Percentiles rank a stretch among this genome's conserved stretches.
These are phyloP conservation scores for Mycetomoellerius zeteki DNA, from an alignment of 1,140 invertebrate genomes.

Conservation along the genomic window DNA sequence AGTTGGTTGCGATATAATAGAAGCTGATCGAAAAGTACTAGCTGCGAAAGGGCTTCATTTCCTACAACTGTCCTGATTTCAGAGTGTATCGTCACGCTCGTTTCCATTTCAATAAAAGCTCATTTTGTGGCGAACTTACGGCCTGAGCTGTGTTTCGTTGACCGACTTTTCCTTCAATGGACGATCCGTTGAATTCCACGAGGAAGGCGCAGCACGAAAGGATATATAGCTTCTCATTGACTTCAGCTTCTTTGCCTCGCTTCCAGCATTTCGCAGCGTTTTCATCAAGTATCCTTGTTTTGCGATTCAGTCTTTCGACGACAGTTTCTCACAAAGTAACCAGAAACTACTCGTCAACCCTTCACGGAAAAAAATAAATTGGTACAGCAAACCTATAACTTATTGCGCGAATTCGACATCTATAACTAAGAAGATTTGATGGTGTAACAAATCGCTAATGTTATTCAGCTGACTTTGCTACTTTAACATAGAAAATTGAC, in stretches of 20 bases:
- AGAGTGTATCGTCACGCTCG: not conserved
- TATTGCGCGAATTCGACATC: no score
- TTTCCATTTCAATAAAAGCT: constrained; percentile 63
- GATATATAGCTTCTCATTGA: constrained; percentile 43
- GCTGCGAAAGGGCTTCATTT: constrained; percentile 53
- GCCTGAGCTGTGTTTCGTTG: constrained; percentile 56
- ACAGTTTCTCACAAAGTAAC: constrained; percentile 71
- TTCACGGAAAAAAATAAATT: no score
- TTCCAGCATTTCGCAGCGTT: constrained; percentile 51
- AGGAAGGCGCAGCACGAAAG: constrained; percentile 12
- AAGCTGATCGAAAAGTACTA: constrained; percentile 58
- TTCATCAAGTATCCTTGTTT: constrained; percentile 71
- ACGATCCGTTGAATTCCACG: constrained; percentile 66
- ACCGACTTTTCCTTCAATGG: constrained; percentile 76
- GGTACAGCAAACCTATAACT: no score
- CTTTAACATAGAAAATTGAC: no score
- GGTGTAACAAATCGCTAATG: no score
- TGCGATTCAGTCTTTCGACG: constrained; percentile 67
- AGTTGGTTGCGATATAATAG: not conserved
- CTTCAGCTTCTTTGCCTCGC: constrained; percentile 17
- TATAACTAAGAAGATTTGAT: no score
- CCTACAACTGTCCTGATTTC: constrained; percentile 58
- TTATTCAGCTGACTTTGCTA: no score
- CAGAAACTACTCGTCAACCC: constrained; percentile 53
- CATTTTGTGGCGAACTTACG: constrained; percentile 52